Evolutionary conservation across 2,113 vertebrate genomes (phyloP).

Genomic region (Oncorhynchus gorbuscha): DNA sequence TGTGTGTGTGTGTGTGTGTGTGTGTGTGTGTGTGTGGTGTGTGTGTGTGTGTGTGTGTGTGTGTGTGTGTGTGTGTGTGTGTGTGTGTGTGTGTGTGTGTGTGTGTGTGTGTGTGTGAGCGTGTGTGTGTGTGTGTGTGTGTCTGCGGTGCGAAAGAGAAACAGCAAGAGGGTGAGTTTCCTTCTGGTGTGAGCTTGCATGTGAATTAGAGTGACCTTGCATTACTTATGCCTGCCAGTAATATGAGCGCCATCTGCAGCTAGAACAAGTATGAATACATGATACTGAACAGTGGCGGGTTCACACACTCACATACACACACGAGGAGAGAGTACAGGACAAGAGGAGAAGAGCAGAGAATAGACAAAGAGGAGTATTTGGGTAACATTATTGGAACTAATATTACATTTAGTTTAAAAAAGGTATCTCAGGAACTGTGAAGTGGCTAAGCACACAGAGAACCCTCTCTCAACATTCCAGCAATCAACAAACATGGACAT

Average conservation of each 20-base stretch:
- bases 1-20: constrained; percentile 19
- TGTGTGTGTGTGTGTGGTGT: constrained; percentile 7
- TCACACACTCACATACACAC: constrained; percentile 13
- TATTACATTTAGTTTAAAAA: no score
- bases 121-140: not conserved
- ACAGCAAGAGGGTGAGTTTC: constrained; percentile 57
- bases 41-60: constrained; percentile 30
- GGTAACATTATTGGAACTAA: no score
- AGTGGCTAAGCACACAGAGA: no score
- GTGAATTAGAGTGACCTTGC: constrained; percentile 73
- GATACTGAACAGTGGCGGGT: constrained; percentile 44
- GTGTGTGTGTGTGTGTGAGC: not conserved
- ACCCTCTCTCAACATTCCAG: no score
- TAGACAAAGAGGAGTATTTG: no score
- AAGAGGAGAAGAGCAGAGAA: no score
- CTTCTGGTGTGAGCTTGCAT: constrained; percentile 64
- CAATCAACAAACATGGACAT: no score
- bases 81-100: not conserved
- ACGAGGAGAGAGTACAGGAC: not conserved
- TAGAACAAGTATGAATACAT: constrained; percentile 54
- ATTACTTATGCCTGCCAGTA: constrained; percentile 69
- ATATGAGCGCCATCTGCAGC: constrained; percentile 62
- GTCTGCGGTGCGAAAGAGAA: constrained; percentile 61
- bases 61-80: constrained; percentile 27
- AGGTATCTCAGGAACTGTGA: no score